Base-by-base conservation (phyloP, 2,797 vertebrate genomes). In the Gymnoscopelus braueri region DNA sequence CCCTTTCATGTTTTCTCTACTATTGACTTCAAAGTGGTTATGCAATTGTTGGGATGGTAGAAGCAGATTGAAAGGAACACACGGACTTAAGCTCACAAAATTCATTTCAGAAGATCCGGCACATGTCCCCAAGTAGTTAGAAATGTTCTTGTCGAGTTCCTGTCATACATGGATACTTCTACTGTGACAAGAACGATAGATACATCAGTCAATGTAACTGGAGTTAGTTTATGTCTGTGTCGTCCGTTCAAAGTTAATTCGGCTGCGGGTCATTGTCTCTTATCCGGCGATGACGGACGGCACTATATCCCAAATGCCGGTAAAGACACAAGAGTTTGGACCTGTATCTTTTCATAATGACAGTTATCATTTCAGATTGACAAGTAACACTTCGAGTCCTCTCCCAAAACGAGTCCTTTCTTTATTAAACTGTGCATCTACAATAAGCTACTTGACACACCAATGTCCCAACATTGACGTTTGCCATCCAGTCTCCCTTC, bases 81-180 rank as follows among this genome's bases (percentile, higher is more conserved):
- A 35, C 49, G 48, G 70, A 54, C 74, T 67, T 24, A 78, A 60
- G 74, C 49, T 63, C 48, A n/a, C 56, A 61, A 65, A 80, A 47
- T 49, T 65, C 53, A 68, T 73, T 29, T 69, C 62, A 72, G 63
- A 63, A 82, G 66, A 79, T 77, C 51, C 57, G 84, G 61, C 67
- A 60, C 44, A 26, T 81, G 51, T 79, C 77, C 68, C 71, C 71
- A 8, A 69, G 69, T 65, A 65, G 65, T 68, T 75, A 81, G 57
- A 65, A 78, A 72, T 61, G 51, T 71, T 57, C 70, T 64, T 70
- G 62, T 72, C 67, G n/a, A 59, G 53, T 67, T 72, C 54, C 53
- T 32, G 44, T 72, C 39, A 8, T 2, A 2, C 39, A 44, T 2
- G 9, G 5, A 44, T 44, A 44, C 39, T 44, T 44, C 39, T 44